Evolutionary conservation across 2,888 invertebrate genomes (phyloP), one percentile per base, ranked within the genome.

Genomic region (Gortyna flavago): DNA sequence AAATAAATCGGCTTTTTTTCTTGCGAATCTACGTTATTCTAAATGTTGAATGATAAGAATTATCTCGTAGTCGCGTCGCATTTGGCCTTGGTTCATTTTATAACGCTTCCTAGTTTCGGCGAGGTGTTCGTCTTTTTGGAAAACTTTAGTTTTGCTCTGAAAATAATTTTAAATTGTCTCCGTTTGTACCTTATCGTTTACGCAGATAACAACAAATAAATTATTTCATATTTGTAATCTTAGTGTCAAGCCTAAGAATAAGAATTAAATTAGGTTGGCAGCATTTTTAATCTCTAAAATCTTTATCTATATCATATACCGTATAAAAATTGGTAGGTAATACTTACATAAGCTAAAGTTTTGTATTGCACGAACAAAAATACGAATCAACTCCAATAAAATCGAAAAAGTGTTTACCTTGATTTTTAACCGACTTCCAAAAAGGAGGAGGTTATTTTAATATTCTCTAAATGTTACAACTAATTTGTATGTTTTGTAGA

Each of bases 21-120:
- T 78, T 76, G 73, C 75, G 77, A 85, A 89, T 85, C 85, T 84
- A 86, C 83, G 82, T 85, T 82, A 78, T 81, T 71, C 81, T 83
- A 81, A 86, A 82, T 82, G 86, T 79, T 88, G 77, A 85, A 89
- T 90, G 93, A 93, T 93, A 94, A 92, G 90, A 90, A 91, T 92
- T 93, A 93, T 94, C 93, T 92, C 66, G 85, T 81, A 79, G 87
- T 88, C 87, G 89, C 89, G 90, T 90, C 91, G 89, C 86, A 79
- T 86, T 81, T 88, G 91, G 88, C 93, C 93, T 93, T 93, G 92
- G 89, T 87, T 90, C 57, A 85, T 81, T 89, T 88, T 85, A 79
- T 74, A 88, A 84, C 84, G 88, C 91, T 94, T 94, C 93, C 93
- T 92, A 86, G 87, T 91, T 90, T 79, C 83, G 85, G 83, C 87